Evolutionary conservation across 2,888 invertebrate genomes (phyloP).

Genomic region (Steromphala cineraria): DNA sequence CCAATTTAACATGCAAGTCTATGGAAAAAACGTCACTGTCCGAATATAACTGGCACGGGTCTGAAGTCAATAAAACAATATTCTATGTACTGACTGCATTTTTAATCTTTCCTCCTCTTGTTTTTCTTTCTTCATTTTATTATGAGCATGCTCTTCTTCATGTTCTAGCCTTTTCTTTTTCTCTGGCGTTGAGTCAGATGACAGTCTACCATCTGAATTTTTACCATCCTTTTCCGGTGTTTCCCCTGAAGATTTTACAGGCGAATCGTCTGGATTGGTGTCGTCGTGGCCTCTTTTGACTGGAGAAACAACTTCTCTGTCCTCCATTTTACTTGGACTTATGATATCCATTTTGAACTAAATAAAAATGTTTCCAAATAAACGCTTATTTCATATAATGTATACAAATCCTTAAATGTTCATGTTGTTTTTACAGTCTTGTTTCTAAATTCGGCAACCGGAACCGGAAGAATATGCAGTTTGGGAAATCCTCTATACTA

Average conservation of each 20-base stretch:
- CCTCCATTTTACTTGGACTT: slow-evolving; percentile 5
- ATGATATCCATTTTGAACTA: background rate
- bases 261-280: background rate
- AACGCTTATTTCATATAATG: background rate
- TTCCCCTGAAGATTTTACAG: slow-evolving; percentile 18
- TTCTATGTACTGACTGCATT: slow-evolving; percentile 88
- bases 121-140: slow-evolving; percentile 78
- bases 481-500: background rate
- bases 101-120: slow-evolving; percentile 95
- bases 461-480: background rate
- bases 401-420: background rate
- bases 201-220: background rate
- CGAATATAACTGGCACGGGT: no score
- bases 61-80: no score
- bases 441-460: background rate
- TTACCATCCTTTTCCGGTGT: slow-evolving; percentile 18
- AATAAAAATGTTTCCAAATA: background rate
- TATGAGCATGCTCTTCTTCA: slow-evolving; percentile 49
- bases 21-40: no score
- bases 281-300: background rate
- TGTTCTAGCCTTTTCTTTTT: slow-evolving; percentile 60
- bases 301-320: background rate
- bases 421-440: background rate
- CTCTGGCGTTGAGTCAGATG: slow-evolving; percentile 33
- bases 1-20: no score